A percentile compares a stretch with the other conserved stretches of the same genome.
These are phyloP conservation scores for Atherinosoma microstoma DNA, from an alignment of 2,797 vertebrate genomes.

Conservation along the genomic window DNA sequence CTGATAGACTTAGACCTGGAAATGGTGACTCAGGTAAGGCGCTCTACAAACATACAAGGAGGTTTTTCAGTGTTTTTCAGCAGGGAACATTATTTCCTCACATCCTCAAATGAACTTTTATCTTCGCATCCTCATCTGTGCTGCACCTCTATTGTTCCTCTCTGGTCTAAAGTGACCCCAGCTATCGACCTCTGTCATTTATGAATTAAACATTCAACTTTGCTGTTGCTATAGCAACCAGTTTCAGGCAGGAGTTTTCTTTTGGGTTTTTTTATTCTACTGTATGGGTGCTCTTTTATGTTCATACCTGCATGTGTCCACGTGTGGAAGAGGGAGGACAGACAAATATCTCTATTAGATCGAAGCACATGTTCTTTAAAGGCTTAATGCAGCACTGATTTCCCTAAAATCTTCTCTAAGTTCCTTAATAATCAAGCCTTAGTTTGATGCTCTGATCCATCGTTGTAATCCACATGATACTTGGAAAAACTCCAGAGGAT, in stretches of 20 bases:
- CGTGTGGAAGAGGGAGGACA: conserved; percentile 5
- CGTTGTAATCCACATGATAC: too few relatives aligned
- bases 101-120: conserved; percentile 30
- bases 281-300: background rate
- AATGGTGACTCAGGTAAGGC: conserved; percentile 78
- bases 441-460: too few relatives aligned
- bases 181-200: conserved; percentile 56
- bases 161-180: conserved; percentile 41
- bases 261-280: background rate
- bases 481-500: too few relatives aligned
- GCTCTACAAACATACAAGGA: background rate
- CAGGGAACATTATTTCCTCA: background rate
- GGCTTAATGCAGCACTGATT: too few relatives aligned
- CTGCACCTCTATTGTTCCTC: conserved; percentile 38
- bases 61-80: background rate
- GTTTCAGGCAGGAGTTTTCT: conserved; percentile 10
- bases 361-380: background rate
- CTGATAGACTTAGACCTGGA: conserved; percentile 76
- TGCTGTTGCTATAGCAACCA: conserved; percentile 64
- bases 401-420: too few relatives aligned
- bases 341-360: background rate
- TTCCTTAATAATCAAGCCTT: too few relatives aligned
- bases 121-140: conserved; percentile 11
- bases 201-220: conserved; percentile 68
- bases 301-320: conserved; percentile 14